Conservation (phyloP, 2,797 vertebrate species). For the Alauda arvensis region DNA sequence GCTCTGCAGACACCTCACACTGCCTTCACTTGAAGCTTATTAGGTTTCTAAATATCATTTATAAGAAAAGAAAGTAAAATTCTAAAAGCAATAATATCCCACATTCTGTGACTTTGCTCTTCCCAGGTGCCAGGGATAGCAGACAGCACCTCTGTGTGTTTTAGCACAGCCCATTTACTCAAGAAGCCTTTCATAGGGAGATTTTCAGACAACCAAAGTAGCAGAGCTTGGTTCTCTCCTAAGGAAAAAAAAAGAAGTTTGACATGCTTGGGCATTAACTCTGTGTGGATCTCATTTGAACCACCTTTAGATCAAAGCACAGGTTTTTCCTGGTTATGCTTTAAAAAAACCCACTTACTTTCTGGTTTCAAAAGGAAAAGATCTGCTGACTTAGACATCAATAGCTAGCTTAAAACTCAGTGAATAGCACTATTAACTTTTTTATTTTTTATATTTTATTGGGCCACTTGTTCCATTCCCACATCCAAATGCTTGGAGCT, state of each 20-base stretch:
- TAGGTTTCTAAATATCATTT: background rate
- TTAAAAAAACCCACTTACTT: slow-evolving; percentile 58
- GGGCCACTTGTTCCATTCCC: slow-evolving; percentile 43
- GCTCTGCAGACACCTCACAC: background rate
- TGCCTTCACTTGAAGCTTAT: background rate
- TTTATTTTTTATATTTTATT: slow-evolving; percentile 53
- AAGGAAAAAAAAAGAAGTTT: slow-evolving; percentile 10
- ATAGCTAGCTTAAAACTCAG: slow-evolving; percentile 69
- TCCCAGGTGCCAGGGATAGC: background rate
- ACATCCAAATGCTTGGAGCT: slow-evolving; percentile 13
- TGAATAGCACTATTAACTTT: slow-evolving; percentile 70
- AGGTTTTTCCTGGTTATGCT: slow-evolving; percentile 67
- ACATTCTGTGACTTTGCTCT: background rate
- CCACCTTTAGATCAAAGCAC: slow-evolving; percentile 73
- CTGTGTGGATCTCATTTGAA: slow-evolving; percentile 69
- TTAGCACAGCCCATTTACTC: background rate
- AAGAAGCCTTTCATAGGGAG: background rate
- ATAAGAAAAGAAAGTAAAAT: background rate
- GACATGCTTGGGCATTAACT: slow-evolving; percentile 58
- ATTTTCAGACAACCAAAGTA: slow-evolving; percentile 37
- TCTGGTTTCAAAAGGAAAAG: slow-evolving; percentile 73
- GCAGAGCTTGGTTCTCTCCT: slow-evolving; percentile 36
- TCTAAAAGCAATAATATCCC: background rate
- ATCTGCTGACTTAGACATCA: slow-evolving; percentile 73
- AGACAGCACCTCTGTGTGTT: background rate